Conservation (phyloP, 2,113 vertebrate genomes). For the Cyrtonyx montezumae region DNA sequence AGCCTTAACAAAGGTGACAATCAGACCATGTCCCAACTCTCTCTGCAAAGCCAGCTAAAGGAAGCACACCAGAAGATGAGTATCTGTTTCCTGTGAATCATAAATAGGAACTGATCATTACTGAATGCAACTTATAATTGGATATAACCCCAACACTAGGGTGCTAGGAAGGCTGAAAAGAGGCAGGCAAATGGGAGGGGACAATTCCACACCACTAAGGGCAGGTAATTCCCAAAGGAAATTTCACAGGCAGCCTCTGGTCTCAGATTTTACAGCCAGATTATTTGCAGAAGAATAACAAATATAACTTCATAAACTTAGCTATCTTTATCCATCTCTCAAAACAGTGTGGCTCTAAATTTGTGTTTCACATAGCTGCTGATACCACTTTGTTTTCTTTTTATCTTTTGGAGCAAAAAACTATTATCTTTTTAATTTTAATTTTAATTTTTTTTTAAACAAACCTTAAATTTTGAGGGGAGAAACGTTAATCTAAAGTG, state of each 20-base stretch:
- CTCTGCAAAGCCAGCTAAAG: background rate
- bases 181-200: no score
- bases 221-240: background rate
- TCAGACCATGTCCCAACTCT: fast-evolving
- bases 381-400: background rate
- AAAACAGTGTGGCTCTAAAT: background rate
- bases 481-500: background rate
- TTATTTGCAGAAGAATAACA: background rate
- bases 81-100: background rate
- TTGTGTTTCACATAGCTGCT: background rate
- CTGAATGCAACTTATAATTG: fast-evolving
- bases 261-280: background rate
- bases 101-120: fast-evolving
- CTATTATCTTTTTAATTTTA: background rate
- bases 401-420: background rate
- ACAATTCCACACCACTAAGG: background rate
- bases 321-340: background rate
- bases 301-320: background rate
- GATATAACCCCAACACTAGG: no score
- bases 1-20: background rate
- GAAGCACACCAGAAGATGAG: fast-evolving
- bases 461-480: background rate
- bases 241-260: background rate
- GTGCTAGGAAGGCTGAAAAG: background rate
- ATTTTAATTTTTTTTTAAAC: no score